These are phyloP conservation scores for Mycetomoellerius zeteki DNA, from an alignment of 1,140 invertebrate genomes.

Conservation along the genomic window DNA sequence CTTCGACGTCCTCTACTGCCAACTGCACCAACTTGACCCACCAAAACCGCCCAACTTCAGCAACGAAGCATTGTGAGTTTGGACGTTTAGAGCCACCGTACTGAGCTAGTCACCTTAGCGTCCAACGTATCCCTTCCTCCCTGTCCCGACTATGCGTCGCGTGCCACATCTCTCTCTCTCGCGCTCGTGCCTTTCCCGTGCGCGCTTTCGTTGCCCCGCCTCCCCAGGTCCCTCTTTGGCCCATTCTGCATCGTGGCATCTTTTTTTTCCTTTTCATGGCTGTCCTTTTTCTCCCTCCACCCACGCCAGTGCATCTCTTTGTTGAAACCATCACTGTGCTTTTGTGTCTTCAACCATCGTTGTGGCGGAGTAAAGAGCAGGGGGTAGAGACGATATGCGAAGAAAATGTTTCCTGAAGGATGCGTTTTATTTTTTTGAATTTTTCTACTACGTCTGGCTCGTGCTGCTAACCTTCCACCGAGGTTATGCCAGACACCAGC, in stretches of 20 bases:
- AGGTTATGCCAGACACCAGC: slow-evolving; percentile 1
- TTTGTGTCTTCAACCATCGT: not conserved
- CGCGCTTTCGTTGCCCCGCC: not conserved
- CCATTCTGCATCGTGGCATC: not conserved
- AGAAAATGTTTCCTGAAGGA: not conserved
- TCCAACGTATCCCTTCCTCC: not conserved
- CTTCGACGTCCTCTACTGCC: slow-evolving; percentile 98
- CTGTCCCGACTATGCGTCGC: slow-evolving; percentile 1
- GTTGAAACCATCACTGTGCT: slow-evolving; percentile 1
- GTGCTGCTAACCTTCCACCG: not conserved
- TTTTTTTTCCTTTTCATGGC: slow-evolving; percentile 2
- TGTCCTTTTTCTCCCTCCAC: slow-evolving; percentile 41
- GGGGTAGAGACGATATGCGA: not conserved
- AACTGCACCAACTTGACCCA: slow-evolving; percentile 96
- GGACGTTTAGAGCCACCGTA: slow-evolving; percentile 83
- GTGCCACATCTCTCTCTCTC: not conserved
- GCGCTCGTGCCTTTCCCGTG: not conserved
- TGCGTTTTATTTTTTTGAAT: not conserved
- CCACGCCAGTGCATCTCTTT: slow-evolving; percentile 51
- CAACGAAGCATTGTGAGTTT: slow-evolving; percentile 97
- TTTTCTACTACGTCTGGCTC: not conserved
- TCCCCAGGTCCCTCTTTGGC: not conserved
- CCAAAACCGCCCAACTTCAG: slow-evolving; percentile 96
- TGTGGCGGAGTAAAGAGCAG: too few relatives aligned
- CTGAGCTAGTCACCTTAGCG: slow-evolving; percentile 41